Evolutionary conservation across 2,113 vertebrate genomes (phyloP).

Genomic region (Gymnorhina tibicen): DNA sequence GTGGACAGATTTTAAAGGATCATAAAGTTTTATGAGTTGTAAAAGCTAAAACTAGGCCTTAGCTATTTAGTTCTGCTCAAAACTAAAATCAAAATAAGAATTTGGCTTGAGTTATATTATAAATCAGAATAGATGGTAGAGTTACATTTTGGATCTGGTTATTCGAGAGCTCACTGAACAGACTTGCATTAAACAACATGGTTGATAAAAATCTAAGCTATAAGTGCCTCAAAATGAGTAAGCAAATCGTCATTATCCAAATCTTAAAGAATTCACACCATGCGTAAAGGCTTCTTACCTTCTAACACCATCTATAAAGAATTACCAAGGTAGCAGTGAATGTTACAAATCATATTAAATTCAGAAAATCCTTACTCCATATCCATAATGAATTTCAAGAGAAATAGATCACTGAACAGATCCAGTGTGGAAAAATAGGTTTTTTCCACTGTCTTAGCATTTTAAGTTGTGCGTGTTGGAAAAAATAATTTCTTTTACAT

Average conservation of each 20-base stretch:
- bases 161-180: not conserved
- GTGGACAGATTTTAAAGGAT: constrained; percentile 2
- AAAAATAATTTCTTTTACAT: not conserved
- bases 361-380: not conserved
- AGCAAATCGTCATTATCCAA: not conserved
- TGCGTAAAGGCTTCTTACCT: not conserved
- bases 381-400: not conserved
- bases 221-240: not conserved
- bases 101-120: not conserved
- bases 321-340: not conserved
- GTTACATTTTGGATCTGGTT: not conserved
- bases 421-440: not conserved
- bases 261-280: not conserved
- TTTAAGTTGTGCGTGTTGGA: not conserved
- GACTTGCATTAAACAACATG: not conserved
- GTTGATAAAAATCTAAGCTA: not conserved
- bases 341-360: not conserved
- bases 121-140: not conserved
- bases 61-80: not conserved
- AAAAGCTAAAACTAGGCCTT: not conserved
- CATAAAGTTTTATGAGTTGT: constrained; percentile 3
- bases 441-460: not conserved
- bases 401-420: not conserved
- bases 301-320: not conserved
- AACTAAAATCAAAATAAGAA: not conserved